Evolutionary conservation across 2,888 invertebrate species (phyloP), one percentile per base, ranked within the genome.

Genomic region (Caenorhabditis sp.): DNA sequence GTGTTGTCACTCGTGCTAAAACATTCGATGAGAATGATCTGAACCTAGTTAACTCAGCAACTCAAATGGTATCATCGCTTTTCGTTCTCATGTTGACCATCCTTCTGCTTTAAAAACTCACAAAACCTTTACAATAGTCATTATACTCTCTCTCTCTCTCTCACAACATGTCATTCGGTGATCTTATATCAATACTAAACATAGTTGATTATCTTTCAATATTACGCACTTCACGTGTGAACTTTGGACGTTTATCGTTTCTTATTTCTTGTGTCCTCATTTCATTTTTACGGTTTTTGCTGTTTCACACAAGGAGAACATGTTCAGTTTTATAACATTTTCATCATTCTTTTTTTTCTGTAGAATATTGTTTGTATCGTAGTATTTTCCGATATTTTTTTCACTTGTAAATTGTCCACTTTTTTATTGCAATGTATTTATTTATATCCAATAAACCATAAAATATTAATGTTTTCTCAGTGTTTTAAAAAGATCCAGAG

Each of bases 1-100:
- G 69, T 26, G 66, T 75, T n/a, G 69, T 75, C 8, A 43, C 69
- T 21, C 60, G 69, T 6, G 75, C 75, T 10, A 69, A 67, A 24
- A 75, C 75, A 6, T 55, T 61, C 24, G 65, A 70, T 49, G 69
- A 69, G 23, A 27, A 69, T 37, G 67, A 72, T 19, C 17, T 55
- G 4, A 53, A 2, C 53, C 12, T 23, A 17, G 19, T 17, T 6
- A 53, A 23, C 53, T 53, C 53, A n/a, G 12, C 43, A 10, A 3
- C 14, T 17, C 17, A 10, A 43, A 43, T 14, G 3, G 43, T 43
- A 6, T 43, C 43, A 43, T 17, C 17, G 3, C 2, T 43, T 17
- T 17, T 43, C 2, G 17, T 43, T 3, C 17, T 43, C 2, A 3
- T 43, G 17, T 6, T 43, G 17, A 17, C 43, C 6, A 43, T 43